Base-by-base conservation (phyloP, 2,888 invertebrate species). In the Aspidiotus destructor region DNA sequence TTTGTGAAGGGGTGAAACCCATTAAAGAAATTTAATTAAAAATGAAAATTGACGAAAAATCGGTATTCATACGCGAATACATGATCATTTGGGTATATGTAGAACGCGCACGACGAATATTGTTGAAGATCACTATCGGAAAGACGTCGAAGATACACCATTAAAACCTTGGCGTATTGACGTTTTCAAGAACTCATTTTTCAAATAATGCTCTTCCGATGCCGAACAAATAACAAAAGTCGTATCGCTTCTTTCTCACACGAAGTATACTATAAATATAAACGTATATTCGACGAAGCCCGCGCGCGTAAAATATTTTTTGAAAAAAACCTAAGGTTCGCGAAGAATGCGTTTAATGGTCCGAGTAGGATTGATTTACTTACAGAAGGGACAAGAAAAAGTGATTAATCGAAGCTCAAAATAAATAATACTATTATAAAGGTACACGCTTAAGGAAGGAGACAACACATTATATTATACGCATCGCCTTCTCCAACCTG, bases 281-380 rank as follows among this genome's bases (percentile, higher is more conserved):
- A 28, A 28, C 28, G 28, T 28, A 28, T 28, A 28, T 28, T 3
- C 28, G 28, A 28, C n/a, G n/a, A n/a, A n/a, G n/a, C n/a, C n/a
- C n/a, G n/a, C n/a, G n/a, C n/a, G 28, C 28, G 28, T 28, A 28
- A 41, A 55, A 54, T 63, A 16, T 54, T 28, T 41, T 53, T 63
- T 54, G 28, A 16, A 55, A 63, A 48, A 48, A 63, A 63, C 54
- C 63, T 40, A 63, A 63, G 63, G 63, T 63, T 63, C 53, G 63
- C 63, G 63, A 63, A 53, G 63, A 63, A 63, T 63, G 63, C 63
- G 63, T 63, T 63, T 63, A 63, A 63, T 63, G 63, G 63, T 54
- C 48, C 54, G 63, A 53, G 53, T 52, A 63, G 63, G 63, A 63
- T 63, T 54, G 63, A 63, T 54, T 48, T 48, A 48, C 48, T 48